Evolutionary conservation across 2,888 invertebrate species (phyloP), one percentile per base, ranked within the genome.

Genomic region (Nomada ferruginata): DNA sequence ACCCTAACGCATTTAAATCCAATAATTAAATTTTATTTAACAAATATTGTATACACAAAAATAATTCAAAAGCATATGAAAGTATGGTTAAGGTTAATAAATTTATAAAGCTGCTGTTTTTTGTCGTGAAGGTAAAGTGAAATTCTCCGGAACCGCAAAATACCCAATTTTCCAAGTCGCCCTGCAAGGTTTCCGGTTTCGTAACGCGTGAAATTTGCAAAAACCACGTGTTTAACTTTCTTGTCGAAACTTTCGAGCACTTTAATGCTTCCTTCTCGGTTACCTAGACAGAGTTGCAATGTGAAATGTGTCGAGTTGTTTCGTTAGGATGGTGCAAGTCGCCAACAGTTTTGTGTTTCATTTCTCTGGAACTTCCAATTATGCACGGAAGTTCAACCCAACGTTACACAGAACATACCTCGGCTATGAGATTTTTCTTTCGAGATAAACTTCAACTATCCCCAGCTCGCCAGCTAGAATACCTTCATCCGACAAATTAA

Each of bases 261-360:
- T 59, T 71, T 76, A 70, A 64, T 64, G 71, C 66, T 23, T 63
- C 53, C 18, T 11, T 4, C n/a, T 18, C 9, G 7, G 7, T 66
- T 72, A 36, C 47, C 55, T 11, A 26, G 44, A 26, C 66, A 23
- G 20, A 52, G 55, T n/a, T 29, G 63, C 47, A 55, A 44, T 44
- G 44, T 79, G 57, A 70, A 79, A 59, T 70, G 64, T 79, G 52
- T 69, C 64, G 44, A 70, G 60, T 60, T 72, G 70, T 75, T 75
- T 57, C 70, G 55, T 52, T 36, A 29, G 29, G 47, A 57, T 18
- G 52, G 23, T 55, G 26, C 42, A 50, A 59, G 59, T 63, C 61
- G 20, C 18, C n/a, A 20, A 50, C 42, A 75, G 64, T 70, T 77
- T 66, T 53, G 59, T 59, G 7, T 75, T 68, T 63, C 61, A 52